These are phyloP conservation scores for Drosophila trapezifrons DNA, from an alignment of 1,140 invertebrate species.

Conservation along the genomic window DNA sequence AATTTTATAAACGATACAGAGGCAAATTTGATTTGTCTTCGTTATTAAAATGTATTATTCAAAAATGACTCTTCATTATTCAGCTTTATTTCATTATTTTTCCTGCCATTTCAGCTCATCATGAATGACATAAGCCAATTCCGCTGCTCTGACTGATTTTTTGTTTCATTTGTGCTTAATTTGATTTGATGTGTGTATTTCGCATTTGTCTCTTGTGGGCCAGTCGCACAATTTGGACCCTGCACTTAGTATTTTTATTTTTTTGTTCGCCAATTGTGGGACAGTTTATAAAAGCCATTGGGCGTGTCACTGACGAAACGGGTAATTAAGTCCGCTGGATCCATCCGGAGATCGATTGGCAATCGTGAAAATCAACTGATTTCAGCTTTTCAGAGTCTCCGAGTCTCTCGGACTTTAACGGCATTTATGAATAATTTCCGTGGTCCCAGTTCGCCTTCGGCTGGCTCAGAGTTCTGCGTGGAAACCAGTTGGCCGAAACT, in stretches of 20 bases:
- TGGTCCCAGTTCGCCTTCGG: slow-evolving; percentile 30
- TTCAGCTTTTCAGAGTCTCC: slow-evolving; percentile 4
- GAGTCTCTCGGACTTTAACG: slow-evolving; percentile 4
- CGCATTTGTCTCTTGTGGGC: slow-evolving; percentile 28
- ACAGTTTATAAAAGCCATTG: slow-evolving; percentile 20
- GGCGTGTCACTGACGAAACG: slow-evolving; percentile 43
- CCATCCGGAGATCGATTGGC: slow-evolving; percentile 19
- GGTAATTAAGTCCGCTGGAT: slow-evolving; percentile 31
- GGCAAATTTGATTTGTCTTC: not conserved
- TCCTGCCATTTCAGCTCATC: not conserved
- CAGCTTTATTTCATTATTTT: not conserved
- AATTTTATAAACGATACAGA: not conserved
- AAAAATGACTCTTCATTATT: too few relatives aligned
- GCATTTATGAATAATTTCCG: slow-evolving; percentile 42
- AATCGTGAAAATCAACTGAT: slow-evolving; percentile 4
- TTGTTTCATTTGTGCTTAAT: slow-evolving; percentile 50
- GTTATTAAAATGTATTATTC: not conserved
- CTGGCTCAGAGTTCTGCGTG: slow-evolving; percentile 14
- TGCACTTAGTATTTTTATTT: slow-evolving; percentile 28
- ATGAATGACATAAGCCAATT: slow-evolving; percentile 31
- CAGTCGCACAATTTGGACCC: slow-evolving; percentile 15
- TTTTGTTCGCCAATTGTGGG: slow-evolving; percentile 8
- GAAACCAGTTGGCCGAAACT: slow-evolving; percentile 30
- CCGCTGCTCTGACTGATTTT: slow-evolving; percentile 12
- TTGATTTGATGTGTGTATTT: slow-evolving; percentile 51